Evolutionary conservation across 2,113 vertebrate genomes (phyloP).

Genomic region (Machaerirhynchus nigripectus): DNA sequence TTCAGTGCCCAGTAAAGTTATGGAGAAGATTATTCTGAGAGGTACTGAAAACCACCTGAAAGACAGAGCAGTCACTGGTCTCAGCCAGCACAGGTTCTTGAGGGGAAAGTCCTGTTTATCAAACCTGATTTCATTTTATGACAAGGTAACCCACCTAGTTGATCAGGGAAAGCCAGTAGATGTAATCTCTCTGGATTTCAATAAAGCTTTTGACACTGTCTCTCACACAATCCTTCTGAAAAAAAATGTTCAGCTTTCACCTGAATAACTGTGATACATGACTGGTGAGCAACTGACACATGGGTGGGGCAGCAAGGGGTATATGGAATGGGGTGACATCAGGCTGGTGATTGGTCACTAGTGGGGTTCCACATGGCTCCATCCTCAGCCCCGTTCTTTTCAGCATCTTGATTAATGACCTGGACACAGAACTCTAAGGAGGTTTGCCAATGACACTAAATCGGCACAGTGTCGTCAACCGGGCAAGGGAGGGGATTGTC

Average conservation of each 20-base stretch:
- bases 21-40: background rate
- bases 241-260: background rate
- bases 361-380: background rate
- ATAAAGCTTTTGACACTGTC: background rate
- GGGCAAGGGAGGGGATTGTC: background rate
- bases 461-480: background rate
- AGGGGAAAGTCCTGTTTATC: background rate
- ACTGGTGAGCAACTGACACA: background rate
- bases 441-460: background rate
- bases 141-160: background rate
- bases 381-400: background rate
- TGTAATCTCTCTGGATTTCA: background rate
- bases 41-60: background rate
- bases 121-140: background rate
- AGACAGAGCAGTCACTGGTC: background rate
- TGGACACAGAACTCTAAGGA: background rate
- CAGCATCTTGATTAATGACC: background rate
- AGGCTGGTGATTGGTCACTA: background rate
- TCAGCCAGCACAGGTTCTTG: background rate
- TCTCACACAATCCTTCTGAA: background rate
- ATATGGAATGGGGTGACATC: background rate
- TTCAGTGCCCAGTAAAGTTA: background rate
- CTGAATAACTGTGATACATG: background rate
- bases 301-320: background rate
- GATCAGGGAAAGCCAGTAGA: background rate